Conservation (phyloP, 2,888 invertebrate genomes). For the Argyra leucocephala region DNA sequence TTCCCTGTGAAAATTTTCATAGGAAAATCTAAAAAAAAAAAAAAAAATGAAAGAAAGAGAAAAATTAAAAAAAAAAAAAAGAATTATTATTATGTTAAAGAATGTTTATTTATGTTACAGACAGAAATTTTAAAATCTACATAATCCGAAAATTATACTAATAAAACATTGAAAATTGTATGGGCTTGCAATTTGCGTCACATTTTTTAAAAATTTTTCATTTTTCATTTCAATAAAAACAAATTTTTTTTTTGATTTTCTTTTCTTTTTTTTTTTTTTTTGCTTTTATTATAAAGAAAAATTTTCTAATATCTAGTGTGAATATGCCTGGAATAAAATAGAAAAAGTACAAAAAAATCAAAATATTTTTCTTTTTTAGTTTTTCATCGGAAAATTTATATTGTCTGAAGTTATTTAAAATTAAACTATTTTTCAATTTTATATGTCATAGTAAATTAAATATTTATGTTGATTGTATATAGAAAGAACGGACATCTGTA, state of each 20-base stretch:
- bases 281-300: neutral
- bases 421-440: constrained; percentile 6
- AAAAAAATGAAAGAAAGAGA: neutral
- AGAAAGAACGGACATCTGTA: neutral
- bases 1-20: no score
- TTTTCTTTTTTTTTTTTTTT: neutral
- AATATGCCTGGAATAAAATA: neutral
- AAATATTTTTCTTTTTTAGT: no score
- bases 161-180: neutral
- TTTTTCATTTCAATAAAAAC: neutral
- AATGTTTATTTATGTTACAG: constrained; percentile 1
- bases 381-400: neutral
- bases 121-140: neutral
- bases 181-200: constrained; percentile 3
- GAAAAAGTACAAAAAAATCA: neutral
- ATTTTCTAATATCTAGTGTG: neutral
- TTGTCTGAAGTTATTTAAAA: neutral
- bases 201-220: neutral
- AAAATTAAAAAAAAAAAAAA: neutral
- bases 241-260: neutral
- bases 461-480: neutral
- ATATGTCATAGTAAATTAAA: neutral
- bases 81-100: constrained; percentile 1
- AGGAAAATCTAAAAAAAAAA: neutral
- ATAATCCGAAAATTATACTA: constrained; percentile 4